A percentile compares a stretch with the other conserved stretches of the same genome.
Conservation (phyloP, 2,888 invertebrate species). For the Ormyrus thymus region DNA sequence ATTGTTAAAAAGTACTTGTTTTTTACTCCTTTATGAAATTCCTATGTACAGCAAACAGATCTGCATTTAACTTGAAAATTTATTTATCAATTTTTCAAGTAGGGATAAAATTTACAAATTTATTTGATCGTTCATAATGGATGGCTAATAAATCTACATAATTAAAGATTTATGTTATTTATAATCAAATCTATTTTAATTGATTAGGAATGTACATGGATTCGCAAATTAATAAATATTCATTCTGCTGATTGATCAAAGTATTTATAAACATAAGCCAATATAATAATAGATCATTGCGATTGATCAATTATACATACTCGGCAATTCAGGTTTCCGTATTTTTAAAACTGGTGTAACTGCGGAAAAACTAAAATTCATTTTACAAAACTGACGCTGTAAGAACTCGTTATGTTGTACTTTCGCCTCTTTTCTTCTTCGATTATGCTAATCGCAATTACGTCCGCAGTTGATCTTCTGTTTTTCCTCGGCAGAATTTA, state of each 20-base stretch:
- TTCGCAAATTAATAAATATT: neutral
- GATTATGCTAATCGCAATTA: constrained; percentile 27
- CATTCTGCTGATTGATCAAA: neutral
- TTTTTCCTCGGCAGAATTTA: neutral
- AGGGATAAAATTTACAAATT: too few species aligned
- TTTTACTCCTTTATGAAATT: too few species aligned
- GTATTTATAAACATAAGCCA: neutral
- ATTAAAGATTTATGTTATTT: too few species aligned
- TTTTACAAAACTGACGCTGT: constrained; percentile 3
- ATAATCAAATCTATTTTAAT: neutral
- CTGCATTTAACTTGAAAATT: too few species aligned
- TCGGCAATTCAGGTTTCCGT: neutral
- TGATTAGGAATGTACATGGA: neutral
- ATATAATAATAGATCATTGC: neutral
- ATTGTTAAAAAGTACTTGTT: too few species aligned
- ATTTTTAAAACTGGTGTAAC: constrained; percentile 5
- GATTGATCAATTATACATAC: neutral
- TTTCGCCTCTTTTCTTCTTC: constrained; percentile 24
- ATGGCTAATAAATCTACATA: neutral
- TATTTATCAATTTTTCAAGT: too few species aligned
- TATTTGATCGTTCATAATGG: too few species aligned
- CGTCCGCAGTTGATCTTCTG: neutral
- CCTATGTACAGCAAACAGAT: too few species aligned
- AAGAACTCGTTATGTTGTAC: constrained; percentile 10
- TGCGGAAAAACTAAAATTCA: constrained; percentile 11